phyloP scores from a whole-genome alignment of 2,888 invertebrate genomes.

The Schrankia costaestrigalis region DNA sequence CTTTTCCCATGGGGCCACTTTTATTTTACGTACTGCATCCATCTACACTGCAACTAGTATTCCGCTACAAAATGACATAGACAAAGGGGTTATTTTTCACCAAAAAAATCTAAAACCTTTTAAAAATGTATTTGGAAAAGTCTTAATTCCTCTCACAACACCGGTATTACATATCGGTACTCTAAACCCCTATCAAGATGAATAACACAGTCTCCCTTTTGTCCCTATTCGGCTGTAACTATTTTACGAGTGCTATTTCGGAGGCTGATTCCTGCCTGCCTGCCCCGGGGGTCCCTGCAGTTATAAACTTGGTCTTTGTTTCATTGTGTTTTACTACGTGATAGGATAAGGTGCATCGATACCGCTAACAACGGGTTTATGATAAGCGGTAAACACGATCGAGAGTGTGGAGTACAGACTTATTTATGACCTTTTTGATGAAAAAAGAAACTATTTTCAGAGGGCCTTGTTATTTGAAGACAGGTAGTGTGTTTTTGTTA shows the following conservation, averaged over 20 bases:
- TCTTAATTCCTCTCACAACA: constrained; percentile 2
- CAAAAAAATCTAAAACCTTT: no score
- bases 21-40: no score
- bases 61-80: no score
- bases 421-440: no score
- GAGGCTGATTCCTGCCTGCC: constrained; percentile 47
- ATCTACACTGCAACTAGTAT: no score
- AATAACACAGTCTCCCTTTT: constrained; percentile 36
- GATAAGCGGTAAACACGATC: constrained; percentile 15
- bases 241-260: constrained; percentile 62
- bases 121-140: neutral
- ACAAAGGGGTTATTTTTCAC: no score
- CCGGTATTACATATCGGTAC: constrained; percentile 2
- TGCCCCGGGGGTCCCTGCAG: constrained; percentile 31
- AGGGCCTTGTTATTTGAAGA: no score
- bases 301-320: constrained; percentile 36
- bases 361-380: constrained; percentile 23
- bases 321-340: constrained; percentile 28
- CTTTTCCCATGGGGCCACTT: no score
- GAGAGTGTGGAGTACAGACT: no score
- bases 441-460: no score
- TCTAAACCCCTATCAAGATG: constrained; percentile 6
- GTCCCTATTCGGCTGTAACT: constrained; percentile 53
- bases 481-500: no score
- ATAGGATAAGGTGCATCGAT: constrained; percentile 23